Evolutionary conservation across 2,113 vertebrate species (phyloP), one percentile per base, ranked within the genome.

Genomic region (Donacobius atricapilla): DNA sequence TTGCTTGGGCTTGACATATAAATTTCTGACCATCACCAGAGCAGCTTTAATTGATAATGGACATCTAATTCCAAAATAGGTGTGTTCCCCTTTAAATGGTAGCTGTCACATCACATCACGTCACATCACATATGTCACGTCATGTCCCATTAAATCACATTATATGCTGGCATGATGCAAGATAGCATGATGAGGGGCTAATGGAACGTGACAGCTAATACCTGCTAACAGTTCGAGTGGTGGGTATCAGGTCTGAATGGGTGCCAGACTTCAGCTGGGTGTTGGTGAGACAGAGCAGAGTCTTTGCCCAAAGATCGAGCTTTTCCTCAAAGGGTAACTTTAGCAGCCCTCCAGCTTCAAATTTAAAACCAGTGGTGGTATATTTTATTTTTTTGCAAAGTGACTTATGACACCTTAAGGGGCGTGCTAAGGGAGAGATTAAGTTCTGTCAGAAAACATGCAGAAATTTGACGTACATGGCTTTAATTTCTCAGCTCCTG

Each of bases 91-190:
- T 96, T 97, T 97, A 97, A 97, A 75, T 17, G 56, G 87, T 81
- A 64, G 68, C 93, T 97, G 97, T 97, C 96, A 95, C 93, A 95
- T 96, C 89, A 40, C 75, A 94, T 97, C 94, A 90, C 25, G 76
- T 95, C 96, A 94, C 53, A 14, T 94, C 94, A 73, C 95, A 88
- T 91, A 88, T 97, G 97, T 97, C 95, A 93, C 4, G 39, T 95
- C 96, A 83, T 90, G 75, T 97, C 78, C 85, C 93, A 96, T 97
- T 97, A 97, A 90, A 81, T 97, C 97, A 88, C 89, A 90, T 97
- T 97, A 97, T 57, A 21, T 91, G 84, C 91, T 95, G 93, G 96
- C 92, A 75, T 96, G 89, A 93, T 95, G 94, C 82, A 93, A 42
- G 91, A 69, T 81, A 91, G 75, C 82, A 83, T 53, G 78, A 91